phyloP scores from a whole-genome alignment of 2,888 invertebrate genomes.

The Patella caerulea region DNA sequence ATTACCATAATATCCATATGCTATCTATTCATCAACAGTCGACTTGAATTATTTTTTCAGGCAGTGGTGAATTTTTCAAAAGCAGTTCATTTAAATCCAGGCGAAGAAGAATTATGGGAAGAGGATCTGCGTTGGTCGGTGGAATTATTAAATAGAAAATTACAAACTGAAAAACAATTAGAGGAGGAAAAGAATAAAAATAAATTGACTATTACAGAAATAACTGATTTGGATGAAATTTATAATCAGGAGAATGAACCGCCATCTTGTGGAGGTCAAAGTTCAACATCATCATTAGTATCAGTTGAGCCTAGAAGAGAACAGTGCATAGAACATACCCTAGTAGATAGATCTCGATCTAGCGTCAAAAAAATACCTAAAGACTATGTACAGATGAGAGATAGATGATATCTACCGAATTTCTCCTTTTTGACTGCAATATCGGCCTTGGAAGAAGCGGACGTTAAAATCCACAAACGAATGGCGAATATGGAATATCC shows the following conservation, averaged over 20 bases:
- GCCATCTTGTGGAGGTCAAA: neutral
- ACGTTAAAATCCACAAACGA: too few species aligned
- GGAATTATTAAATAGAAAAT: slow-evolving; percentile 43
- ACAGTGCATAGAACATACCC: too few species aligned
- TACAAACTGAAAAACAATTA: slow-evolving; percentile 32
- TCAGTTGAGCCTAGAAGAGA: too few species aligned
- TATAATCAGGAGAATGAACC: slow-evolving; percentile 16
- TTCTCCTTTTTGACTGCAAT: neutral
- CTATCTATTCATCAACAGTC: too few species aligned
- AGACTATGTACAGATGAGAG: slow-evolving; percentile 53
- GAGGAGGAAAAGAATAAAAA: slow-evolving; percentile 22
- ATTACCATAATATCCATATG: too few species aligned
- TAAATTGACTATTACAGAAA: slow-evolving; percentile 38
- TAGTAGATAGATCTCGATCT: too few species aligned
- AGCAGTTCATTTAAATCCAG: slow-evolving; percentile 69
- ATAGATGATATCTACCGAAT: slow-evolving; percentile 24
- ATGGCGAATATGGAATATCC: too few species aligned
- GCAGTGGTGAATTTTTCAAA: slow-evolving; percentile 68
- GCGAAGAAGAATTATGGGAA: slow-evolving; percentile 66
- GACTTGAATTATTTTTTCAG: slow-evolving; percentile 39
- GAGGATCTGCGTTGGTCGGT: slow-evolving; percentile 68
- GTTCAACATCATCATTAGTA: too few species aligned
- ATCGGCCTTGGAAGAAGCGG: too few species aligned
- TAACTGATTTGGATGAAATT: slow-evolving; percentile 28
- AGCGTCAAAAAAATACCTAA: slow-evolving; percentile 33